Evolutionary conservation across 2,888 invertebrate genomes (phyloP), one percentile per base, ranked within the genome.

Genomic region (Tetragonula carbonaria): DNA sequence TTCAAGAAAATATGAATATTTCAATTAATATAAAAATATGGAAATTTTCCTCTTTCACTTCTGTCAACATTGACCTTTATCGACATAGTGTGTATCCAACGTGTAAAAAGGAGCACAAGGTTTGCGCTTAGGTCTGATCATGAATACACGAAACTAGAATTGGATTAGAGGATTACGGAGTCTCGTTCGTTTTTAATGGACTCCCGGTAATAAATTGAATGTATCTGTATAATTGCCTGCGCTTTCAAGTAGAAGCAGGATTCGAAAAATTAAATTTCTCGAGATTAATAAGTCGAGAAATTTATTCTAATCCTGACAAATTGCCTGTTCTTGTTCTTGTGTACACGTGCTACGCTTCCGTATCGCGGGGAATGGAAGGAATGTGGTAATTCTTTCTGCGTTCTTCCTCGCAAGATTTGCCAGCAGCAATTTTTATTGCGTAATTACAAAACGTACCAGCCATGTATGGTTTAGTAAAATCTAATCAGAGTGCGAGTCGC

Each of bases 321-420:
- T 65, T 65, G 38, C 18, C 21, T 65, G 38, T 33, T 65, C 33
- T 33, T 21, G 65, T 5, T 33, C 18, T 21, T 21, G 11, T 21
- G 38, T 4, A 38, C 45, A 45, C 11, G 45, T 38, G 38, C 38
- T 65, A 65, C 13, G 33, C 65, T 65, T 65, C 33, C 21, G 21
- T 65, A 65, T 33, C 13, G 65, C 21, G 13, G 11, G 6, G 33
- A 65, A 65, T 11, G 63, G 8, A 11, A 33, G 33, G 63, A 65
- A 65, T 65, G 63, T 65, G 18, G 18, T 65, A 65, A 33, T 65
- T 33, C 63, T 18, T 65, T 65, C 65, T 33, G 65, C 65, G 18
- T 45, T 71, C 62, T 28, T 62, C 23, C 23, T 16, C 16, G 23
- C 23, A 6, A 23, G 62, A 62, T 33, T 57, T 16, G 45, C 28